These are phyloP conservation scores for Caretta caretta DNA, from an alignment of 2,113 vertebrate species.

Conservation along the genomic window DNA sequence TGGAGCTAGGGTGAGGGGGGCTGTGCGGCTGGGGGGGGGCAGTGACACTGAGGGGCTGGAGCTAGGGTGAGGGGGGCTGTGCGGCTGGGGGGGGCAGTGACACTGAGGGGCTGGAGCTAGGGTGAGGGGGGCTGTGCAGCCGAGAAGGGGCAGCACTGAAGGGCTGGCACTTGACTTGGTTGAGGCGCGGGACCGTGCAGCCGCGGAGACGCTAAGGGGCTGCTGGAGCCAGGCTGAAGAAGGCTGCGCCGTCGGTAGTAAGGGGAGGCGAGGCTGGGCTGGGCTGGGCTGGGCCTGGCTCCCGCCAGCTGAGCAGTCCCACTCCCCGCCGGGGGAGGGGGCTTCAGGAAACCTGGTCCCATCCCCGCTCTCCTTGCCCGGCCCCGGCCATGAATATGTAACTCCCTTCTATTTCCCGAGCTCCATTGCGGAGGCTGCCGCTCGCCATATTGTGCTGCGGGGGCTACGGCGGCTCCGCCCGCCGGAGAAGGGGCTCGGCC, in stretches of 20 bases:
- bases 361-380: conserved; percentile 29
- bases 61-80: no score
- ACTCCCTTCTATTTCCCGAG: conserved; percentile 80
- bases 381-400: conserved; percentile 53
- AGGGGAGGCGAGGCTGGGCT: no score
- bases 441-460: conserved; percentile 87
- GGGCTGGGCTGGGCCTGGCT: not conserved
- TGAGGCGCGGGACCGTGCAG: no score
- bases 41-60: no score
- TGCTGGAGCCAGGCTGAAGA: not conserved
- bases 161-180: no score
- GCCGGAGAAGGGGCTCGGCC: not conserved
- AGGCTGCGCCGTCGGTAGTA: not conserved
- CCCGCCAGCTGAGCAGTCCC: not conserved
- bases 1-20: no score
- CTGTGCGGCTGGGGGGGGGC: no score
- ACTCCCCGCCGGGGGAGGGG: not conserved
- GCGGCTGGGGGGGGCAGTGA: no score
- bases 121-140: no score
- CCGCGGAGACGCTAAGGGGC: no score
- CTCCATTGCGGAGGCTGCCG: conserved; percentile 79
- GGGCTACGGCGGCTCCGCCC: conserved; percentile 40
- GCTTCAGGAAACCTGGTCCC: not conserved
- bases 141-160: not conserved
- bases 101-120: no score